Conservation (phyloP, 2,113 vertebrate species). For the Myocastor coypus region DNA sequence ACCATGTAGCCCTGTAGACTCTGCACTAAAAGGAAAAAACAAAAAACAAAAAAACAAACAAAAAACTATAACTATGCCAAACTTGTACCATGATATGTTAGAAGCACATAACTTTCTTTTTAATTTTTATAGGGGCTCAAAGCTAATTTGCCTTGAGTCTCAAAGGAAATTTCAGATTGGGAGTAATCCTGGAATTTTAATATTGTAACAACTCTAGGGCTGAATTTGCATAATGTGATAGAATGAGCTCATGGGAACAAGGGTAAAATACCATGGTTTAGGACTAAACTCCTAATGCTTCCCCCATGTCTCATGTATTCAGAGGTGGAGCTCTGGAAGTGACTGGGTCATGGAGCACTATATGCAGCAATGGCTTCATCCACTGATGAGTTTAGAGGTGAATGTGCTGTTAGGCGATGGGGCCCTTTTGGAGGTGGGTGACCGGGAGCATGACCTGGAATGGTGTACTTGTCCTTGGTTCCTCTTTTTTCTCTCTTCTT, state of each 20-base stretch:
- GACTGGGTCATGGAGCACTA: not conserved
- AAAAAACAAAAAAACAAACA: too few relatives aligned
- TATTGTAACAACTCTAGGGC: not conserved
- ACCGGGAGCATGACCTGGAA: not conserved
- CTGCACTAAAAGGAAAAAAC: too few relatives aligned
- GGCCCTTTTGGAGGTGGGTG: not conserved
- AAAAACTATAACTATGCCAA: constrained; percentile 62
- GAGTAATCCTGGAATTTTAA: not conserved
- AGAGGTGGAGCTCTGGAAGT: not conserved
- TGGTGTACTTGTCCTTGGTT: not conserved
- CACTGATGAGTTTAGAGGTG: not conserved
- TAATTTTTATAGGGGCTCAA: not conserved
- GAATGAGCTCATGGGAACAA: not conserved
- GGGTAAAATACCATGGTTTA: not conserved
- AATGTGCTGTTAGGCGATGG: not conserved
- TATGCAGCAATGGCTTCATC: not conserved
- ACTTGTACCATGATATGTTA: not conserved
- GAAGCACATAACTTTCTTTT: not conserved
- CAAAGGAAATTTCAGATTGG: not conserved
- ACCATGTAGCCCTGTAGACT: too few relatives aligned
- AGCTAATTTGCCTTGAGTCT: not conserved
- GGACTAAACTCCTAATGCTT: not conserved
- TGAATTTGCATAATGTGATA: not conserved
- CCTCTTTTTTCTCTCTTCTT: not conserved
- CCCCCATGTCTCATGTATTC: not conserved